Conservation (phyloP, 2,113 vertebrate species). For the Boleophthalmus pectinirostris region DNA sequence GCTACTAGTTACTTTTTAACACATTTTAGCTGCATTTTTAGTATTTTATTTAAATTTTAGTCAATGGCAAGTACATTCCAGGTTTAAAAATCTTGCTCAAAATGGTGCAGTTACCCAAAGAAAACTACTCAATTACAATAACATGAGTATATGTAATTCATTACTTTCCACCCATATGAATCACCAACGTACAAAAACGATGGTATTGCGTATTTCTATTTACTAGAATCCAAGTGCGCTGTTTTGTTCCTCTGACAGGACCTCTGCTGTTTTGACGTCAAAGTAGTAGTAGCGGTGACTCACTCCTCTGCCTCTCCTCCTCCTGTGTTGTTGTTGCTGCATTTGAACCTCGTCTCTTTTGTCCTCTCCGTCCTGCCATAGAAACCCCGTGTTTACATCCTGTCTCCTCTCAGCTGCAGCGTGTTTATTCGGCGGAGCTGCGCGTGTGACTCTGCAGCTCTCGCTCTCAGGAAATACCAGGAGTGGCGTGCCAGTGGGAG, state of each 20-base stretch:
- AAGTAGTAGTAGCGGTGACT: neutral
- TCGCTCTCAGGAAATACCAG: conserved; percentile 67
- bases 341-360: conserved; percentile 4
- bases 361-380: conserved; percentile 37
- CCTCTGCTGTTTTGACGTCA: neutral
- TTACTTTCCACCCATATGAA: too few species aligned
- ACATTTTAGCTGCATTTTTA: too few species aligned
- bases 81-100: too few species aligned
- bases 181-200: too few species aligned
- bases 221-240: too few species aligned
- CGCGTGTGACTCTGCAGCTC: conserved; percentile 60
- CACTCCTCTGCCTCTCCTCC: conserved; percentile 7
- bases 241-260: neutral
- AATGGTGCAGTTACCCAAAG: too few species aligned
- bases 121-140: too few species aligned
- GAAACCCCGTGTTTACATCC: conserved; percentile 57
- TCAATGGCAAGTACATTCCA: too few species aligned
- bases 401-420: conserved; percentile 44
- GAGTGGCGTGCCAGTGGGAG: conserved; percentile 69
- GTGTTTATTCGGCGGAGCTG: conserved; percentile 55
- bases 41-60: too few species aligned
- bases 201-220: too few species aligned
- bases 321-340: conserved; percentile 20
- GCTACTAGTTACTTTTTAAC: too few species aligned
- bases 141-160: too few species aligned